Conservation (phyloP, 2,797 vertebrate genomes). For the Anomalospiza imberbis region DNA sequence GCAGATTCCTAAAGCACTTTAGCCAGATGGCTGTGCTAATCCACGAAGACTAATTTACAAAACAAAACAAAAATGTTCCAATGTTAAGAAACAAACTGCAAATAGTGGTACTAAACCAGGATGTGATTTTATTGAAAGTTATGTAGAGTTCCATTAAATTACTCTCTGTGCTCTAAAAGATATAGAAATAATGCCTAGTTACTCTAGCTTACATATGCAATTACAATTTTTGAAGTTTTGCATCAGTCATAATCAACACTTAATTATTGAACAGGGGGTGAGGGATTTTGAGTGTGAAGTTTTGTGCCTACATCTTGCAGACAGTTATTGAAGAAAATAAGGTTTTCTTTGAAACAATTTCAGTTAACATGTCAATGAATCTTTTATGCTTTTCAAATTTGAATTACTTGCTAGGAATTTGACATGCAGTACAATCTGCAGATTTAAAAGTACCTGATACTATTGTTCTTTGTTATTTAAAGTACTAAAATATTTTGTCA, state of each 20-base stretch:
- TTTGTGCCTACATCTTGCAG: neutral
- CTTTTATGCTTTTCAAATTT: neutral
- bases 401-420: neutral
- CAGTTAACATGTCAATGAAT: neutral
- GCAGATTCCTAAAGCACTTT: neutral
- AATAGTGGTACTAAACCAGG: neutral
- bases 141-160: neutral
- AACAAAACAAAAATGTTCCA: slow-evolving; percentile 19
- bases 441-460: neutral
- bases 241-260: neutral
- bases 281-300: neutral
- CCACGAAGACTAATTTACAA: slow-evolving; percentile 22
- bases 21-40: slow-evolving; percentile 30
- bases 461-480: neutral
- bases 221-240: neutral
- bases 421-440: neutral
- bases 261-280: neutral
- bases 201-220: neutral
- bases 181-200: neutral
- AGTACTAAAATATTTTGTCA: neutral
- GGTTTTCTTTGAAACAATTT: neutral
- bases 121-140: neutral
- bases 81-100: slow-evolving; percentile 12
- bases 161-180: neutral
- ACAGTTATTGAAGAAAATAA: neutral